A percentile compares a stretch with the other conserved stretches of the same genome.
Conservation (phyloP, 92 coral and sea anemone species). For the Ricordea florida region DNA sequence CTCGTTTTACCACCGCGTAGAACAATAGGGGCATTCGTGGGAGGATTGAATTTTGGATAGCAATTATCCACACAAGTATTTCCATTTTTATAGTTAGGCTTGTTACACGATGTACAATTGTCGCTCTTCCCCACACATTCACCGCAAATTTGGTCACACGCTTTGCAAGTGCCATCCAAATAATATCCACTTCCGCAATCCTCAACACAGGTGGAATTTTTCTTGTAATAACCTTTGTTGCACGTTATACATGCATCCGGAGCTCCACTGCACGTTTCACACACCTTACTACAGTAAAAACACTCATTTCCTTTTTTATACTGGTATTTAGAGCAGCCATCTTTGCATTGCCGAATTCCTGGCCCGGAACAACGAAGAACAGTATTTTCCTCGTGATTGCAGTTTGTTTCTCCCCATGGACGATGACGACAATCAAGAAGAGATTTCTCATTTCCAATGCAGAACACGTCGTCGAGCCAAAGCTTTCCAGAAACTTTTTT, state of each 20-base stretch:
- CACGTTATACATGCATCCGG: slow-evolving; percentile 57
- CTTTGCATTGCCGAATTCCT: slow-evolving; percentile 62
- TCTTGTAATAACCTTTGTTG: slow-evolving; percentile 45
- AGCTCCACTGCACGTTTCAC: slow-evolving; percentile 42
- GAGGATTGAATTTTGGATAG: slow-evolving; percentile 24
- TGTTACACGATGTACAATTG: slow-evolving; percentile 58
- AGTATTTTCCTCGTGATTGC: slow-evolving; percentile 76
- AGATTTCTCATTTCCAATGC: slow-evolving; percentile 57
- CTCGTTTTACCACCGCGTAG: slow-evolving; percentile 48
- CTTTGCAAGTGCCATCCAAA: slow-evolving; percentile 29
- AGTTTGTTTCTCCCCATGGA: slow-evolving; percentile 83
- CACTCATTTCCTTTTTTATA: slow-evolving; percentile 49
- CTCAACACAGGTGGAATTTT: slow-evolving; percentile 50
- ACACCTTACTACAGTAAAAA: slow-evolving; percentile 46
- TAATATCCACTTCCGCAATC: slow-evolving; percentile 56
- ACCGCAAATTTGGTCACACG: slow-evolving; percentile 47
- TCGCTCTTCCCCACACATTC: slow-evolving; percentile 36
- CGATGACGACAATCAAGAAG: slow-evolving; percentile 68
- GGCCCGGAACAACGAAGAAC: slow-evolving; percentile 84
- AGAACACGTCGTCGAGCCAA: slow-evolving; percentile 89
- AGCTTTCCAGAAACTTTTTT: slow-evolving; percentile 56
- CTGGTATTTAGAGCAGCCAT: slow-evolving; percentile 55
- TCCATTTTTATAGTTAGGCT: slow-evolving; percentile 14
- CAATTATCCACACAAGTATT: slow-evolving; percentile 36
- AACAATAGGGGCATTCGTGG: slow-evolving; percentile 41